A percentile compares a stretch with the other conserved stretches of the same genome.
Evolutionary conservation across 2,888 invertebrate species (phyloP).

Genomic region (Pocota personata): DNA sequence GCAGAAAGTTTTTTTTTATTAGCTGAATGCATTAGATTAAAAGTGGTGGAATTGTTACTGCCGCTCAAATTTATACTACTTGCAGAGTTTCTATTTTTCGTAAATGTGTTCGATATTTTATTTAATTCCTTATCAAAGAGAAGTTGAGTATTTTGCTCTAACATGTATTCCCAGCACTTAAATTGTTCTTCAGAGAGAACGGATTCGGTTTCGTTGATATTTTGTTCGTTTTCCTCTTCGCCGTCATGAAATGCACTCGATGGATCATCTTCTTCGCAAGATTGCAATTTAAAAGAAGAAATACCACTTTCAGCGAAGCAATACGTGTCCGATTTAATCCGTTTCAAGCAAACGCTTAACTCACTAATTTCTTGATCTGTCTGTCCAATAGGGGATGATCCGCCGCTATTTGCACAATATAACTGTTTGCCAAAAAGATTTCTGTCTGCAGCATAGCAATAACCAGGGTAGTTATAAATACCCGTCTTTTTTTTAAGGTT

Average conservation of each 20-base stretch:
- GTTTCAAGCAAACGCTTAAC: constrained; percentile 75
- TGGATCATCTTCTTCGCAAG: constrained; percentile 22
- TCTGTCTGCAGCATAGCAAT: constrained; percentile 84
- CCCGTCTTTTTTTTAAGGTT: constrained; percentile 87
- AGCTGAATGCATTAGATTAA: constrained; percentile 78
- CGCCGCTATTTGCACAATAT: constrained; percentile 84
- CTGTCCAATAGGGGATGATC: constrained; percentile 94
- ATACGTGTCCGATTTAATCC: constrained; percentile 79
- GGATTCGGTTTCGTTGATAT: constrained; percentile 84
- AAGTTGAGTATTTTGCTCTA: constrained; percentile 94
- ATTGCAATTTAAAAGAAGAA: constrained; percentile 67
- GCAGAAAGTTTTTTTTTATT: constrained; percentile 86
- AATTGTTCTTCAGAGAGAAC: constrained; percentile 92
- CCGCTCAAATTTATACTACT: constrained; percentile 66
- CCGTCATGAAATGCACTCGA: constrained; percentile 78
- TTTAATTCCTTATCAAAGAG: constrained; percentile 94
- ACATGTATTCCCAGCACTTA: constrained; percentile 96
- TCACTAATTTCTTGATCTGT: constrained; percentile 87
- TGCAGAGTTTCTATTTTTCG: constrained; percentile 80
- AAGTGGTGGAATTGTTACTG: constrained; percentile 73
- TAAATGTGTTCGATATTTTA: constrained; percentile 87
- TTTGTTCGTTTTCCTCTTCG: constrained; percentile 85
- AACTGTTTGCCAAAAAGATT: constrained; percentile 50
- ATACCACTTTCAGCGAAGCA: constrained; percentile 81
- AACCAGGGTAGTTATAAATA: constrained; percentile 79